These are phyloP conservation scores for Achlya flavicornis DNA, from an alignment of 2,888 invertebrate species.

Conservation along the genomic window DNA sequence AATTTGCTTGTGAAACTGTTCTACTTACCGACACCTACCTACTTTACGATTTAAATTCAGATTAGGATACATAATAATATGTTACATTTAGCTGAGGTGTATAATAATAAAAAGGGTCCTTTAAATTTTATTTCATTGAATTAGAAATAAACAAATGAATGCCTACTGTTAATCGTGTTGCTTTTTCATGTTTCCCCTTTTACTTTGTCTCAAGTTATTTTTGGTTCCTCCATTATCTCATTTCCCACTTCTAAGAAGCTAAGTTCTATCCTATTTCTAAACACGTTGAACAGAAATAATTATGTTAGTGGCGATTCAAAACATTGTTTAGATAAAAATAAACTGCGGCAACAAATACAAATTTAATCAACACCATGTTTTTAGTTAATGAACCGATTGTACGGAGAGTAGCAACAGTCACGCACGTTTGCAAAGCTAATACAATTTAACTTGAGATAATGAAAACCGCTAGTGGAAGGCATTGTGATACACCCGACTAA, in stretches of 20 bases:
- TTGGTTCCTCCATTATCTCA: too few relatives aligned
- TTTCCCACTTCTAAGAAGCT: too few relatives aligned
- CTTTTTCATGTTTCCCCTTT: too few relatives aligned
- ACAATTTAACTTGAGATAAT: slow-evolving; percentile 52
- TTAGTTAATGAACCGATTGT: slow-evolving; percentile 29
- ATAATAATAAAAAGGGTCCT: neutral
- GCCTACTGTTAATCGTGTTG: too few relatives aligned
- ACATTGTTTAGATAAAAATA: too few relatives aligned
- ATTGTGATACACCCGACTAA: slow-evolving; percentile 31
- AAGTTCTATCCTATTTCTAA: too few relatives aligned
- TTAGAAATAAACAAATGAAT: too few relatives aligned
- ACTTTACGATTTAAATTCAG: slow-evolving; percentile 39
- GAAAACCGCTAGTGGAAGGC: slow-evolving; percentile 29
- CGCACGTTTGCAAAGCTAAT: slow-evolving; percentile 45
- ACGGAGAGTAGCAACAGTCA: slow-evolving; percentile 37
- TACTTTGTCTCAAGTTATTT: too few relatives aligned
- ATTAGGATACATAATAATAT: slow-evolving; percentile 36
- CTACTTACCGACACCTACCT: slow-evolving; percentile 34
- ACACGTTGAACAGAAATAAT: too few relatives aligned
- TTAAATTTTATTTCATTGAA: too few relatives aligned
- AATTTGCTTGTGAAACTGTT: slow-evolving; percentile 50
- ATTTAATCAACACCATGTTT: slow-evolving; percentile 34
- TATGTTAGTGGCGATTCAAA: too few relatives aligned
- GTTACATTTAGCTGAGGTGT: slow-evolving; percentile 27
- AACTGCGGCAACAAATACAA: slow-evolving; percentile 28